Conservation (phyloP, 2,113 vertebrate genomes). For the Charadrius vociferus region DNA sequence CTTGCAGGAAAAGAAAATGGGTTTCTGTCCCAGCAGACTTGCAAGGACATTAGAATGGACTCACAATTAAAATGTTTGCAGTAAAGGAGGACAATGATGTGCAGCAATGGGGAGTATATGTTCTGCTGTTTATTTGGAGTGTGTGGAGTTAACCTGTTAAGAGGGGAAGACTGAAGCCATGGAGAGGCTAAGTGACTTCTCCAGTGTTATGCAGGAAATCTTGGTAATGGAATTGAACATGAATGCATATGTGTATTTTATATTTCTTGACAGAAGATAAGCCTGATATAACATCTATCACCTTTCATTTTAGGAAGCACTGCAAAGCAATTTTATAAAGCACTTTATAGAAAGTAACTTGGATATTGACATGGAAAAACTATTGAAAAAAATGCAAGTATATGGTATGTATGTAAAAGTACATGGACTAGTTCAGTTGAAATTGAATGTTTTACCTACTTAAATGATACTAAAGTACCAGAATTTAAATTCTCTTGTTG, state of each 20-base stretch:
- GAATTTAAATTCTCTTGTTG: not conserved
- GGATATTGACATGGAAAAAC: conserved; percentile 49
- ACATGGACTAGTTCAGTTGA: not conserved
- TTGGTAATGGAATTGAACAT: not conserved
- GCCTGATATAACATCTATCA: not conserved
- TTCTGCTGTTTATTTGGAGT: not conserved
- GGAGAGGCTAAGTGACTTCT: not conserved
- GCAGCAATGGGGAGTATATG: not conserved
- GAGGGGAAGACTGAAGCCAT: not conserved
- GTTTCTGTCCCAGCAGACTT: not conserved
- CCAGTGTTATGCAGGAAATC: not conserved
- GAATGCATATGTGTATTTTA: not conserved
- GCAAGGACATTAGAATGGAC: not conserved
- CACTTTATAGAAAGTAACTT: conserved; percentile 72
- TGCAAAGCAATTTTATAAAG: conserved; percentile 69
- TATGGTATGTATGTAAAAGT: conserved; percentile 56
- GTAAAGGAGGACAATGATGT: not conserved
- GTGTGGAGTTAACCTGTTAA: not conserved
- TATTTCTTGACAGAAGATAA: not conserved
- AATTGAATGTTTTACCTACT: not conserved
- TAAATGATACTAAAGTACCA: not conserved
- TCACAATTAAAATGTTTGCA: not conserved
- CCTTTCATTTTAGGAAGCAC: conserved; percentile 60
- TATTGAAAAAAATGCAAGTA: conserved; percentile 43
- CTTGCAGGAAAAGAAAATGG: not conserved